phyloP scores from a whole-genome alignment of 1,140 invertebrate species.

The Calephelis virginiensis region DNA sequence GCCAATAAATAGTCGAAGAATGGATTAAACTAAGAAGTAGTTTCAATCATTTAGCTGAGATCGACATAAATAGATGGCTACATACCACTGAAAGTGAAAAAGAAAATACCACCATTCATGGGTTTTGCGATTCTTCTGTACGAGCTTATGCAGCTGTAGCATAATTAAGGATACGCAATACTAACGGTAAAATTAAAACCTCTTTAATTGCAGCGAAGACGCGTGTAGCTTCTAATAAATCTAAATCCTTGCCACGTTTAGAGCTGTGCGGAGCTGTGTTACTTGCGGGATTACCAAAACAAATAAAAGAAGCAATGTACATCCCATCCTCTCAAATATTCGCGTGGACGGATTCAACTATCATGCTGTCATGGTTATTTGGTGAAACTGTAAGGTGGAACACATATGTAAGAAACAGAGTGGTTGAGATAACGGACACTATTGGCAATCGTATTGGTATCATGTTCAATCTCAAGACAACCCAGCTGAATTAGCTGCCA shows the following conservation, averaged over 20 bases:
- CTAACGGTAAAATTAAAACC: conserved; percentile 2
- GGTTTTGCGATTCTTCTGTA: conserved; percentile 21
- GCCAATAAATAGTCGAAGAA: not conserved
- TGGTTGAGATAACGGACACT: not conserved
- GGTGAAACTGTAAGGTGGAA: no score
- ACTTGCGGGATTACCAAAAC: not conserved
- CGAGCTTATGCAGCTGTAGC: conserved; percentile 22
- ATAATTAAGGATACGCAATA: not conserved
- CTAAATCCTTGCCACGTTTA: conserved; percentile 22
- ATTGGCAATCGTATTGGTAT: conserved; percentile 22
- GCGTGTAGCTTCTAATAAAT: conserved; percentile 20
- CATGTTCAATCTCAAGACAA: conserved; percentile 28
- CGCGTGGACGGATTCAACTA: not conserved
- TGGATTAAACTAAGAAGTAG: not conserved
- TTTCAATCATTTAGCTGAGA: not conserved
- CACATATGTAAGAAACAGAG: no score
- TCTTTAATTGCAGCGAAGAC: conserved; percentile 14
- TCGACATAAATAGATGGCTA: not conserved
- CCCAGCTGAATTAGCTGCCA: conserved; percentile 29
- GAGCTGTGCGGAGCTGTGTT: conserved; percentile 22
- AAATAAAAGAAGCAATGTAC: not conserved
- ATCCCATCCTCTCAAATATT: not conserved
- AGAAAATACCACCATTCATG: not conserved
- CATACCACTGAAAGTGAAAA: not conserved
- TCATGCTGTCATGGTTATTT: no score